These are phyloP conservation scores for Ceryle rudis DNA, from an alignment of 2,797 vertebrate genomes.

Conservation along the genomic window DNA sequence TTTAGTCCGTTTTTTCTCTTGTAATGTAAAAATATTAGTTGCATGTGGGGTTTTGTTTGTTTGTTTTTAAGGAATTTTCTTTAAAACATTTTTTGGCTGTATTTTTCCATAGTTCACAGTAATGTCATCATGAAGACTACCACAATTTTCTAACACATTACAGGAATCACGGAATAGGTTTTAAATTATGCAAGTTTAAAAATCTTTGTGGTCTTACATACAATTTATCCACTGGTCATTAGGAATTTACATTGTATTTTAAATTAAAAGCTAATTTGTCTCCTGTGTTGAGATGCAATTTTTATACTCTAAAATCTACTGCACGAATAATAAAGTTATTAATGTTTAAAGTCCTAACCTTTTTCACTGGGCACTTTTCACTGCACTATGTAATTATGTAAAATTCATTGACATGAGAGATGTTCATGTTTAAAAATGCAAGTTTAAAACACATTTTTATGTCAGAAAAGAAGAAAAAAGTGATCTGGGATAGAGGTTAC, in stretches of 20 bases:
- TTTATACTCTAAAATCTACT: conserved; percentile 22
- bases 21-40: background rate
- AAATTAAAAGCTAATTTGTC: conserved; percentile 42
- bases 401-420: conserved; percentile 16
- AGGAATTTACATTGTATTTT: conserved; percentile 26
- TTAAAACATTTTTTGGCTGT: background rate
- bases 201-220: background rate
- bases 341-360: conserved; percentile 54
- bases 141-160: background rate
- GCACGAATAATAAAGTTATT: conserved; percentile 46
- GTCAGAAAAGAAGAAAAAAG: background rate
- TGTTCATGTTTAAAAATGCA: conserved; percentile 42
- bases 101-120: background rate
- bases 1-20: background rate
- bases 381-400: conserved; percentile 28
- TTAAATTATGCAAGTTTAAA: conserved; percentile 23
- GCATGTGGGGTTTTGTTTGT: background rate
- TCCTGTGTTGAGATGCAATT: background rate
- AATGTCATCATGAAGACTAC: background rate
- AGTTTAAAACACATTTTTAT: conserved; percentile 8
- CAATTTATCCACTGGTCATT: background rate
- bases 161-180: background rate
- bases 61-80: background rate
- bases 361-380: background rate
- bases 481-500: background rate